phyloP scores from a whole-genome alignment of 1,140 invertebrate species.

The Popillia japonica region DNA sequence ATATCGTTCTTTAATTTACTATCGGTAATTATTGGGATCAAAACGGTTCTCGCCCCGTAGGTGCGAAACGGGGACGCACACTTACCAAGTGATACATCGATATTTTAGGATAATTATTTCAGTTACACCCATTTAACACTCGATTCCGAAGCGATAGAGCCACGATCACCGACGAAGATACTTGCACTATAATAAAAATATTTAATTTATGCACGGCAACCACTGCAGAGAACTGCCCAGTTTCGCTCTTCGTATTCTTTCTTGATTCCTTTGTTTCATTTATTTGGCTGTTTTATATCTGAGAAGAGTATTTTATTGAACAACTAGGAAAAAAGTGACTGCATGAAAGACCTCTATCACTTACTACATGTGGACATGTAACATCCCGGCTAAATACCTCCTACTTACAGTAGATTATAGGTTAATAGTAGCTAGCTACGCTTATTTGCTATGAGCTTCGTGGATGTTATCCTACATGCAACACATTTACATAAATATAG shows the following conservation, averaged over 20 bases:
- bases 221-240: neutral
- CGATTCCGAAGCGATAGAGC: constrained; percentile 53
- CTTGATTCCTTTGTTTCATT: neutral
- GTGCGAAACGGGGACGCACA: constrained; percentile 53
- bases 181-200: constrained; percentile 45
- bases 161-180: constrained; percentile 49
- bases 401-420: no score
- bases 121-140: constrained; percentile 59
- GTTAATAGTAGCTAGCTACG: no score
- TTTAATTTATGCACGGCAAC: constrained; percentile 47
- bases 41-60: constrained; percentile 52
- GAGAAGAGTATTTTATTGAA: no score
- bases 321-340: no score
- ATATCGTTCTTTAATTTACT: constrained; percentile 58
- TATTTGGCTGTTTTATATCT: neutral
- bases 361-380: no score
- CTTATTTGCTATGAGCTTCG: no score
- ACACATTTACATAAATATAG: no score
- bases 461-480: no score
- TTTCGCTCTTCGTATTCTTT: neutral
- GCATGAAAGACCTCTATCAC: no score
- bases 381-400: no score
- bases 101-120: constrained; percentile 61
- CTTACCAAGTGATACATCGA: constrained; percentile 58
- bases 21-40: constrained; percentile 59